Evolutionary conservation across 2,113 vertebrate species (phyloP).

Genomic region (Psilopsiagon aymara): DNA sequence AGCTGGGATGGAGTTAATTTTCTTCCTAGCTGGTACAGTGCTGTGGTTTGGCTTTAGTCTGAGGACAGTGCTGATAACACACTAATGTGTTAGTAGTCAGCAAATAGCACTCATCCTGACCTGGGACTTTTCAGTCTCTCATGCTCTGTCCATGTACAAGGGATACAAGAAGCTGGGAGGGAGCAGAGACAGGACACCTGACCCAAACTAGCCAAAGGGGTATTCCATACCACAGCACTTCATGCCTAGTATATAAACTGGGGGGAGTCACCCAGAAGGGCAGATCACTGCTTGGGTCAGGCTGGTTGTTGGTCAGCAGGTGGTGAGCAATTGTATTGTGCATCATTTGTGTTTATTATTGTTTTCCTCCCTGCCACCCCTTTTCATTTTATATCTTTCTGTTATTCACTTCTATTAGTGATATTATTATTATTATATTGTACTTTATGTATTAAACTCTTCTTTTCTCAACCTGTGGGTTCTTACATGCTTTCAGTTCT

Average conservation of each 20-base stretch:
- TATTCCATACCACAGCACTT: not conserved
- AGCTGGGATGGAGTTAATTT: not conserved
- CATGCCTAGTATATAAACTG: not conserved
- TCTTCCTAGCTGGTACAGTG: not conserved
- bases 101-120: not conserved
- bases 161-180: not conserved
- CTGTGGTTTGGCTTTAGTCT: not conserved
- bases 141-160: not conserved
- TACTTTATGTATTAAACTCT: not conserved
- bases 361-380: not conserved
- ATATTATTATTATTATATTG: not conserved
- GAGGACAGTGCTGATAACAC: not conserved
- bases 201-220: not conserved
- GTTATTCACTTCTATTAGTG: not conserved
- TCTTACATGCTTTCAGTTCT: not conserved
- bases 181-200: not conserved
- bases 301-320: not conserved
- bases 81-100: not conserved
- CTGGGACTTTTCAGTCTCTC: not conserved
- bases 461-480: not conserved
- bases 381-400: not conserved
- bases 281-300: not conserved
- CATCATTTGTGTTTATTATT: not conserved
- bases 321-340: not conserved
- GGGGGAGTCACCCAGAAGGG: not conserved